These are phyloP conservation scores for Reticulitermes speratus DNA, from an alignment of 1,140 invertebrate genomes.

Conservation along the genomic window DNA sequence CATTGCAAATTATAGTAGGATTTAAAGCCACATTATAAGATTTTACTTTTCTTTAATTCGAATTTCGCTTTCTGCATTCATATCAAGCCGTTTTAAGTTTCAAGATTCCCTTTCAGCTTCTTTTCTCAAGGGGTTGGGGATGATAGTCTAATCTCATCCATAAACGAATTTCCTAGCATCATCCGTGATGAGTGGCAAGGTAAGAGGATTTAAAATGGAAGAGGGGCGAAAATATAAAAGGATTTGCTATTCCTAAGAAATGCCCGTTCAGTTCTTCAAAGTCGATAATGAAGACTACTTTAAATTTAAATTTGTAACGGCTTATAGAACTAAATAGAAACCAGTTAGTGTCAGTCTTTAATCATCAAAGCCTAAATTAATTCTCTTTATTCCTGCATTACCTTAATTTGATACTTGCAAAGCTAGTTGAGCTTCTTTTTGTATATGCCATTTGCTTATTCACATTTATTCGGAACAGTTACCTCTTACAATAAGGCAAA, in stretches of 20 bases:
- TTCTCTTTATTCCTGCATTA: too few species aligned
- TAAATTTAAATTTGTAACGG: background rate
- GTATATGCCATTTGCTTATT: too few species aligned
- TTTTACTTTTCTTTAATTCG: background rate
- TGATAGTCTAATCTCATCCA: background rate
- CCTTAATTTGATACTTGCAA: too few species aligned
- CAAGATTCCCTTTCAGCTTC: background rate
- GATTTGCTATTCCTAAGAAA: background rate
- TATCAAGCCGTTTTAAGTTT: background rate
- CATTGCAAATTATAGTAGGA: too few species aligned
- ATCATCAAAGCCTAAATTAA: too few species aligned
- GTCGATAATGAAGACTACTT: slow-evolving; percentile 1
- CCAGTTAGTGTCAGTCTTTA: background rate
- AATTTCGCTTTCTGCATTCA: background rate
- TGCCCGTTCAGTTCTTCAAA: background rate
- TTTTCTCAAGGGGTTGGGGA: background rate
- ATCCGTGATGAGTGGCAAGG: background rate
- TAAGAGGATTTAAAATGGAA: background rate
- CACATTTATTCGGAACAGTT: too few species aligned
- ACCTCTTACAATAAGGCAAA: too few species aligned
- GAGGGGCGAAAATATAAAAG: background rate
- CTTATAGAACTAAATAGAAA: background rate
- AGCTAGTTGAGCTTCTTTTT: too few species aligned
- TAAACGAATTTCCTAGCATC: background rate
- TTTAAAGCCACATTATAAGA: background rate